A percentile compares a stretch with the other conserved stretches of the same genome.
Evolutionary conservation across 1,140 invertebrate genomes (phyloP).

Genomic region (Nasonia longicornis): DNA sequence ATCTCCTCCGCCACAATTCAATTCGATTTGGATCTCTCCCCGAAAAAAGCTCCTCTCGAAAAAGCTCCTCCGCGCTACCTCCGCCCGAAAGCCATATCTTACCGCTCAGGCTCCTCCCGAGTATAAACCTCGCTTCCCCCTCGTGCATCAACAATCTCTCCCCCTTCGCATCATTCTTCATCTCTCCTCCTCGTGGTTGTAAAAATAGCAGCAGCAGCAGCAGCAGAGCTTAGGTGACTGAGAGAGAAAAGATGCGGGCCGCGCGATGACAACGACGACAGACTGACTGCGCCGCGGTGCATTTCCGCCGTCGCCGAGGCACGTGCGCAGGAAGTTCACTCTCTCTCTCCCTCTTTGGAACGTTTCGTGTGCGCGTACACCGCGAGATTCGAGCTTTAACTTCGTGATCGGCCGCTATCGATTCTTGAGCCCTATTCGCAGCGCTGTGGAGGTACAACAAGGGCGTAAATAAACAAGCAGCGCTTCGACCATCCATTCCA

Average conservation of each 20-base stretch:
- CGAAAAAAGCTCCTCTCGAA: not conserved
- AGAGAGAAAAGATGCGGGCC: constrained; percentile 15
- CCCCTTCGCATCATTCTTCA: not conserved
- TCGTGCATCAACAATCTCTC: constrained; percentile 10
- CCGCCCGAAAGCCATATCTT: not conserved
- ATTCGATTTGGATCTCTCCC: not conserved
- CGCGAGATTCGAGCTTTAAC: not conserved
- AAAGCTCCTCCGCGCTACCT: not conserved
- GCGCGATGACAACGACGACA: constrained; percentile 20
- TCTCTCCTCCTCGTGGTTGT: not conserved
- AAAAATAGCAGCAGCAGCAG: constrained; percentile 4
- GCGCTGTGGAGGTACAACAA: too few relatives aligned
- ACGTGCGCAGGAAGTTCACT: constrained; percentile 35
- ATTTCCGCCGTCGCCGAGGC: constrained; percentile 30
- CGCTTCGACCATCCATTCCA: not conserved
- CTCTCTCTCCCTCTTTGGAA: not conserved
- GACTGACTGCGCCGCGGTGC: constrained; percentile 39
- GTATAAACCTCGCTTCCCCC: not conserved
- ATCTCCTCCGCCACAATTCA: not conserved
- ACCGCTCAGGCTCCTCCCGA: not conserved
- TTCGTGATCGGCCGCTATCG: too few relatives aligned
- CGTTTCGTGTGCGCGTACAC: too few relatives aligned
- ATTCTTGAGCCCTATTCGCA: not conserved
- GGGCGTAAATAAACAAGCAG: too few relatives aligned
- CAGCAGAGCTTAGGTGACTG: not conserved